Conservation (phyloP, 2,888 invertebrate species). For the Aphelenchoides bicaudatus region DNA sequence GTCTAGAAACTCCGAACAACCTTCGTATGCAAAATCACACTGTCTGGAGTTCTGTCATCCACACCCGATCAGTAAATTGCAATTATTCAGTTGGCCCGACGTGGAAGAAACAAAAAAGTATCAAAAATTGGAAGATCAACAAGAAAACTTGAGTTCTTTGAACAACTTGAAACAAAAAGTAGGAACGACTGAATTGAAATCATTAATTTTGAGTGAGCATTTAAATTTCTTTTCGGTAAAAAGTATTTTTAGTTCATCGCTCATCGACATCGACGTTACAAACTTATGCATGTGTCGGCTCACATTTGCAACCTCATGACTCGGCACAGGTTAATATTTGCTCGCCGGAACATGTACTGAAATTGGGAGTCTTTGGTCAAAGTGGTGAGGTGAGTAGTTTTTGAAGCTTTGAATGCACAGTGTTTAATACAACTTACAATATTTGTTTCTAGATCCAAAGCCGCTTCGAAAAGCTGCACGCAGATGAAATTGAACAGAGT, state of each 20-base stretch:
- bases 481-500: too few species aligned
- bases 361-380: slow-evolving; percentile 11
- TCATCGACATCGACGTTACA: too few species aligned
- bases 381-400: too few species aligned
- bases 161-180: slow-evolving; percentile 1
- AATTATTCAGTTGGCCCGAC: slow-evolving; percentile 12
- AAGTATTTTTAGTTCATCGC: slow-evolving; percentile 9
- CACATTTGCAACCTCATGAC: too few species aligned
- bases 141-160: background rate
- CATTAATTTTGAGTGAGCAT: slow-evolving; percentile 6
- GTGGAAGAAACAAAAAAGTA: slow-evolving; percentile 3
- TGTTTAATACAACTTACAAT: too few species aligned
- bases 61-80: slow-evolving; percentile 2
- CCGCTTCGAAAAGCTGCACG: too few species aligned
- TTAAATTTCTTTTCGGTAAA: background rate
- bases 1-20: too few species aligned
- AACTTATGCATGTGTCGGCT: too few species aligned
- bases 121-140: background rate
- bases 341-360: background rate
- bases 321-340: too few species aligned
- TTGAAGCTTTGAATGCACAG: too few species aligned
- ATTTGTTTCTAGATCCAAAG: too few species aligned
- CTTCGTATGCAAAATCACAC: too few species aligned
- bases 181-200: background rate
- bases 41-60: slow-evolving; percentile 19